A percentile compares a stretch with the other conserved stretches of the same genome.
These are phyloP conservation scores for Lapara coniferarum DNA, from an alignment of 2,888 invertebrate species.

Conservation along the genomic window DNA sequence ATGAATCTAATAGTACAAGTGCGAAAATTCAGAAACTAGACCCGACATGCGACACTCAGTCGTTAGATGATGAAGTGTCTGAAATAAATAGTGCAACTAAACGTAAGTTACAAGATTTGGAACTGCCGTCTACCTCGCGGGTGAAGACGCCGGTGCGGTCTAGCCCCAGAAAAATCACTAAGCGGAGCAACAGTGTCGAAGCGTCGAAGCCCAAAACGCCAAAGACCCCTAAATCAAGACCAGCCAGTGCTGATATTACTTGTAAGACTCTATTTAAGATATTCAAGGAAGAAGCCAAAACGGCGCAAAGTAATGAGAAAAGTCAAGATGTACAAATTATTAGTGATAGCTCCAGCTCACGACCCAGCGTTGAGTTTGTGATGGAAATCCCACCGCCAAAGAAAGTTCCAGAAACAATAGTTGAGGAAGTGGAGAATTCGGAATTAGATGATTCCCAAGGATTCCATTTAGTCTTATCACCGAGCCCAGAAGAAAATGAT, in stretches of 20 bases:
- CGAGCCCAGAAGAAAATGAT: constrained; percentile 52
- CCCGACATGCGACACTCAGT: constrained; percentile 56
- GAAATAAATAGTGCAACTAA: constrained; percentile 59
- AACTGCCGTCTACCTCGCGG: constrained; percentile 62
- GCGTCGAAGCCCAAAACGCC: constrained; percentile 61
- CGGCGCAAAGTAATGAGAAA: neutral
- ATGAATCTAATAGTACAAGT: constrained; percentile 51
- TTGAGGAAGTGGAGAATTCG: constrained; percentile 53
- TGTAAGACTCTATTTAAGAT: constrained; percentile 58
- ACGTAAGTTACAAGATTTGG: constrained; percentile 52
- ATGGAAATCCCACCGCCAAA: constrained; percentile 56
- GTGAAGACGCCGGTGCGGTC: constrained; percentile 61
- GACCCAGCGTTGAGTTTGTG: constrained; percentile 60
- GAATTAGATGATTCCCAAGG: constrained; percentile 74
- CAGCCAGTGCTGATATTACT: constrained; percentile 69
- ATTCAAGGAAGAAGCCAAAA: constrained; percentile 26
- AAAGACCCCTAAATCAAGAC: constrained; percentile 66
- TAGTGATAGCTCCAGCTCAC: constrained; percentile 49
- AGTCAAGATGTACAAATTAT: constrained; percentile 30
- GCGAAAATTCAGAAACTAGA: constrained; percentile 72
- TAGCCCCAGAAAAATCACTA: constrained; percentile 64
- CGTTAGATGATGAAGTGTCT: constrained; percentile 70
- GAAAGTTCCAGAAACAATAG: constrained; percentile 58
- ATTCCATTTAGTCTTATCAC: constrained; percentile 69
- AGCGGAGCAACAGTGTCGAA: constrained; percentile 73